Base-by-base conservation (phyloP, 2,797 vertebrate species). In the Arnoldichthys spilopterus region DNA sequence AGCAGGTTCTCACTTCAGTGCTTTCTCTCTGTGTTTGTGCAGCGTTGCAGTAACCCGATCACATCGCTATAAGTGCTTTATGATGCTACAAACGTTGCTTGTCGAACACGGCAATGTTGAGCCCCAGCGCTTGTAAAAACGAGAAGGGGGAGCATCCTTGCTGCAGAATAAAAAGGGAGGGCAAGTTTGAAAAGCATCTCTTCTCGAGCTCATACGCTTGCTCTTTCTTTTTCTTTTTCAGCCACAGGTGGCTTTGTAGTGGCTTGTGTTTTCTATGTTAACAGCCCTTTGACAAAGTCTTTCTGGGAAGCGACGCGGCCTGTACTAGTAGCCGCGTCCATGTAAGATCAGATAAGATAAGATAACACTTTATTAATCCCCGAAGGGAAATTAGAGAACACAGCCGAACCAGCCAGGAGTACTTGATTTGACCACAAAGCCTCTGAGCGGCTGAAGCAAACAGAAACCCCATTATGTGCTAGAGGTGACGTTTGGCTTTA, bases 1-100 rank as follows among this genome's bases (percentile, higher is more conserved):
- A 91, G 92, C 91, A 91, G 82, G 89, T 91, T 91, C 87, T 88
- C 85, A 87, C 87, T 90, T 86, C 88, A 88, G 83, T 78, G 82
- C 81, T 72, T 85, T 87, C 82, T 88, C 83, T 89, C 67, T 85
- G 85, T 91, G 85, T 92, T 91, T 92, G 87, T 90, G 88, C 85
- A 86, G 86, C 85, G 76, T 86, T 28, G 54, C 84, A 80, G 85
- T 85, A 84, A 85, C 61, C 61, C 12, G 71, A 76, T 80, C 82
- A 54, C 15, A 51, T 64, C 78, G 56, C 80, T 81, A 56, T 69
- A 83, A 77, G 85, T 84, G 83, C 76, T 77, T 74, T 78, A 77
- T 79, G 80, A 82, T 80, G 74, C 77, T 80, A 76, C 82, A 83
- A 85, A 87, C 82, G 77, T 22, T 40, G 77, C 79, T 77, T 77